Evolutionary conservation across 2,797 vertebrate species (phyloP).

Genomic region (Falco novaeseelandiae): DNA sequence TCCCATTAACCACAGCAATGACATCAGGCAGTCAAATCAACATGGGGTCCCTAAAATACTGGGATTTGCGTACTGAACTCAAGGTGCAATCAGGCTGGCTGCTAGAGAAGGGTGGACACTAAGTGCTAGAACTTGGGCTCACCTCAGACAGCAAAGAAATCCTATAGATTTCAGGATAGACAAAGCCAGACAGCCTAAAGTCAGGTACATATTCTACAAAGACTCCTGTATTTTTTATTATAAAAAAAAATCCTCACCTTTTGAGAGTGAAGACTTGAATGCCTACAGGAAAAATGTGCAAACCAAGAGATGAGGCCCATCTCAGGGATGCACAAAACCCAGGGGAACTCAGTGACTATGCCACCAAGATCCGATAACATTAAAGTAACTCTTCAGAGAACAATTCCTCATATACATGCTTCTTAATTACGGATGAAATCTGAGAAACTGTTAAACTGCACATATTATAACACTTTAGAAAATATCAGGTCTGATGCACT

Average conservation of each 20-base stretch:
- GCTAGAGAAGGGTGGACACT: neutral
- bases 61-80: neutral
- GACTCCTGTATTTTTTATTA: neutral
- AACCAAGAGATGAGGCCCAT: neutral
- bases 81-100: neutral
- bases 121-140: neutral
- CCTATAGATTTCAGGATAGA: neutral
- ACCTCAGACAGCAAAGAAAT: neutral
- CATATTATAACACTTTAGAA: neutral
- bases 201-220: neutral
- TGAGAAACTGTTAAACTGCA: neutral
- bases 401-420: neutral
- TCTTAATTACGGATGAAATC: neutral
- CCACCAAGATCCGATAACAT: neutral
- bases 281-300: neutral
- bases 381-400: neutral
- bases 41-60: neutral
- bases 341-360: neutral
- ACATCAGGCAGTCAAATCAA: neutral
- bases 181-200: neutral
- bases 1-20: neutral
- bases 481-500: neutral
- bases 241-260: rapidly evolving
- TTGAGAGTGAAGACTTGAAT: neutral
- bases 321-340: neutral